Conservation (phyloP, 2,113 vertebrate species). For the Atrichornis clamosus region DNA sequence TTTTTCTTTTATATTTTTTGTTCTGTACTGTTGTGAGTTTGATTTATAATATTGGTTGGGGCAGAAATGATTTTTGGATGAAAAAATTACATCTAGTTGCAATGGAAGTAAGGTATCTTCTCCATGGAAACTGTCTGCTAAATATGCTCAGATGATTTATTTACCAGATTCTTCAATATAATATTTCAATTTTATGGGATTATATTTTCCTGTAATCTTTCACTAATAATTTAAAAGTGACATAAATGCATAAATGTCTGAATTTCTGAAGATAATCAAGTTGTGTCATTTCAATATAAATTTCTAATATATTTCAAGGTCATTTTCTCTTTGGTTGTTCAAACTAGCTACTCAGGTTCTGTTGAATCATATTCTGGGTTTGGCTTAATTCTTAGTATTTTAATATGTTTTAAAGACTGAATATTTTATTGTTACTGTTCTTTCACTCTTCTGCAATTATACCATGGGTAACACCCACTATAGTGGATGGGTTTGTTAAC, state of each 20-base stretch:
- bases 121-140: slow-evolving; percentile 18
- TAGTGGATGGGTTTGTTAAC: not conserved
- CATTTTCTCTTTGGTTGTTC: not conserved
- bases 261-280: not conserved
- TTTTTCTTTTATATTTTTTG: not conserved
- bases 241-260: not conserved
- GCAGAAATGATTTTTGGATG: not conserved
- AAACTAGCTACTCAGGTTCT: not conserved
- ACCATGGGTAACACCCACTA: not conserved
- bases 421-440: not conserved
- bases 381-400: not conserved
- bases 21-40: not conserved
- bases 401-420: not conserved
- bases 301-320: not conserved
- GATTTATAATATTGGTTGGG: not conserved
- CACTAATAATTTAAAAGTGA: slow-evolving; percentile 5
- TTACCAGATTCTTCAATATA: not conserved
- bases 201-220: not conserved
- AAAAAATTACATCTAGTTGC: not conserved
- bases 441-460: not conserved
- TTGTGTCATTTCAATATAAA: not conserved
- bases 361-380: not conserved
- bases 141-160: not conserved
- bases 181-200: not conserved
- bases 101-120: not conserved